Percentiles rank a stretch among this genome's conserved stretches.
Evolutionary conservation across 2,888 invertebrate genomes (phyloP).

Genomic region (Rhamphomyia laevipes): DNA sequence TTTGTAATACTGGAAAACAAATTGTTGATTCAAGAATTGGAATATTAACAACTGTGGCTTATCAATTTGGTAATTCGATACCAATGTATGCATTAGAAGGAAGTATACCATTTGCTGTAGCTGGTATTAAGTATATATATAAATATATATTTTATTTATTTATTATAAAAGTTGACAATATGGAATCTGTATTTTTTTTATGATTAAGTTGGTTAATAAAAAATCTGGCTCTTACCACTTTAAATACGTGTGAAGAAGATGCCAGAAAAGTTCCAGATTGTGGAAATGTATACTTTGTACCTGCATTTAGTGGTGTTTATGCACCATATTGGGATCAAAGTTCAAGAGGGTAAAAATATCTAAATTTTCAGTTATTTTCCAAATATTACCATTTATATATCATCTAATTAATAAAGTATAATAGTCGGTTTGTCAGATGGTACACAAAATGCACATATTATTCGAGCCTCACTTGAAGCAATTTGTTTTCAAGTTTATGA

Average conservation of each 20-base stretch:
- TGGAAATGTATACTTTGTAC: constrained; percentile 81
- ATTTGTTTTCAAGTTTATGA: constrained; percentile 86
- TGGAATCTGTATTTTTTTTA: too few relatives aligned
- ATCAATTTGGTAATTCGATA: constrained; percentile 66
- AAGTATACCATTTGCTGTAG: constrained; percentile 67
- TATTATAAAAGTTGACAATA: too few relatives aligned
- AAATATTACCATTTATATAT: neutral
- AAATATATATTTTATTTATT: neutral
- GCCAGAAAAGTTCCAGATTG: constrained; percentile 51
- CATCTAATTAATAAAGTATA: constrained; percentile 50
- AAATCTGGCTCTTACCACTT: too few relatives aligned
- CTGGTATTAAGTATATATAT: too few relatives aligned
- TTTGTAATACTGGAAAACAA: constrained; percentile 72
- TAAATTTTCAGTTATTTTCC: too few relatives aligned
- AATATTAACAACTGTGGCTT: constrained; percentile 82
- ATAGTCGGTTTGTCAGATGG: constrained; percentile 82
- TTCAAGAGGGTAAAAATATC: constrained; percentile 75
- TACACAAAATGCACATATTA: constrained; percentile 67
- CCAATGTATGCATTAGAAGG: constrained; percentile 84
- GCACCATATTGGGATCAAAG: constrained; percentile 92
- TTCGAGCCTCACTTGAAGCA: constrained; percentile 78
- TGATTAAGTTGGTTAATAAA: too few relatives aligned
- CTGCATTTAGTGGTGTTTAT: constrained; percentile 87
- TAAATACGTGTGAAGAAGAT: too few relatives aligned
- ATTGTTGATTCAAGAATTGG: constrained; percentile 72